Evolutionary conservation across 2,113 vertebrate species (phyloP).

Genomic region (Carlito syrichta): DNA sequence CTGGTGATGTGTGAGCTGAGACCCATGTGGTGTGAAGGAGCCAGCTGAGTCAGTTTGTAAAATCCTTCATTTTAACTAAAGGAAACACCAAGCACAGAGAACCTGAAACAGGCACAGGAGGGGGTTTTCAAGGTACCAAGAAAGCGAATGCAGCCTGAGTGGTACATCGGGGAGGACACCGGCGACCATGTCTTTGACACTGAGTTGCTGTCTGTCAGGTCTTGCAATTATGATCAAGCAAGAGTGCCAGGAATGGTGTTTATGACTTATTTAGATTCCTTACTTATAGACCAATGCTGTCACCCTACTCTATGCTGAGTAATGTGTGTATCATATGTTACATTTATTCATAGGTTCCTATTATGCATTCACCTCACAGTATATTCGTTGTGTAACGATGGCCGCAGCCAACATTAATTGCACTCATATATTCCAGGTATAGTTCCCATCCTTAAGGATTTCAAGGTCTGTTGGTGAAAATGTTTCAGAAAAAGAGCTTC

Average conservation of each 20-base stretch:
- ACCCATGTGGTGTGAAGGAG: background rate
- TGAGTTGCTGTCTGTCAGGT: background rate
- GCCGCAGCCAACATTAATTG: background rate
- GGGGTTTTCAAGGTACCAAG: background rate
- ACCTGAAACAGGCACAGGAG: background rate
- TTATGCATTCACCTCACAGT: background rate
- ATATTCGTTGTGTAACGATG: background rate
- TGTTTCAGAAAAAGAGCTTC: background rate
- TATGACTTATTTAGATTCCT: background rate
- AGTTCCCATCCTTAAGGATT: background rate
- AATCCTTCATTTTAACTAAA: background rate
- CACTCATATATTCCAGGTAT: background rate
- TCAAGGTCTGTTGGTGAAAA: background rate
- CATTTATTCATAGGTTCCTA: background rate
- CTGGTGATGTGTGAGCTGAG: background rate
- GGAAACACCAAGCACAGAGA: background rate
- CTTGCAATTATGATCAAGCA: background rate
- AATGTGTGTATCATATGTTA: background rate
- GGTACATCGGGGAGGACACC: background rate
- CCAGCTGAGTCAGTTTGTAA: background rate
- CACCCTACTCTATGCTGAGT: background rate
- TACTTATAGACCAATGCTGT: background rate
- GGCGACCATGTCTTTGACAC: background rate
- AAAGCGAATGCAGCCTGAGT: background rate
- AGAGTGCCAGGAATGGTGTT: background rate